phyloP scores from a whole-genome alignment of 2,113 vertebrate species.

The Lophura nycthemera region DNA sequence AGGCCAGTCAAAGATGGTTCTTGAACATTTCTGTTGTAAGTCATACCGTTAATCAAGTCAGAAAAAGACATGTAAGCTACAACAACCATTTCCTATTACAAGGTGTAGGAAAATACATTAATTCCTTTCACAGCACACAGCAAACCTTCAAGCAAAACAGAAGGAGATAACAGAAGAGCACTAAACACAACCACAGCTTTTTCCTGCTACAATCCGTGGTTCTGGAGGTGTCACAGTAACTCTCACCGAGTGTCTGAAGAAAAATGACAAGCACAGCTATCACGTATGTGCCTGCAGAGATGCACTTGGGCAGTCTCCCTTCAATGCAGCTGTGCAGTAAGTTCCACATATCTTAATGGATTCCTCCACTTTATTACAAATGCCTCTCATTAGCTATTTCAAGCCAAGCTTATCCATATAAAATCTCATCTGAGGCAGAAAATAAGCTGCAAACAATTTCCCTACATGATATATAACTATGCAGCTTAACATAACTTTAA shows the following conservation, averaged over 20 bases:
- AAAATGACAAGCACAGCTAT: background rate
- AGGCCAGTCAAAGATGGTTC: background rate
- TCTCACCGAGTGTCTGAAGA: background rate
- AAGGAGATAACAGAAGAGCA: background rate
- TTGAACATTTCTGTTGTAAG: background rate
- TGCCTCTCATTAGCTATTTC: background rate
- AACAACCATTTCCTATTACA: background rate
- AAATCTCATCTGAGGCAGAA: conserved; percentile 11
- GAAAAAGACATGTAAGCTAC: background rate
- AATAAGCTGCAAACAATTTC: conserved; percentile 1
- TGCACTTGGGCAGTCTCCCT: background rate
- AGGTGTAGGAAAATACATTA: background rate
- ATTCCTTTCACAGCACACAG: conserved; percentile 6
- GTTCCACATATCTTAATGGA: background rate
- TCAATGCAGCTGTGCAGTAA: background rate
- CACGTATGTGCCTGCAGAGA: background rate
- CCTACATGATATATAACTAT: background rate
- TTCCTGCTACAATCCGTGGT: background rate
- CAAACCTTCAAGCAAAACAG: conserved; percentile 14
- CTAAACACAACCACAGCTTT: background rate
- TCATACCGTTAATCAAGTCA: background rate
- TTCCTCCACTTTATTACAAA: background rate
- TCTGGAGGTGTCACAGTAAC: background rate
- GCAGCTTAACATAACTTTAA: background rate
- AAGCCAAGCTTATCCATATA: background rate